Base-by-base conservation (phyloP, 2,888 invertebrate genomes). In the Chalcis sispes region DNA sequence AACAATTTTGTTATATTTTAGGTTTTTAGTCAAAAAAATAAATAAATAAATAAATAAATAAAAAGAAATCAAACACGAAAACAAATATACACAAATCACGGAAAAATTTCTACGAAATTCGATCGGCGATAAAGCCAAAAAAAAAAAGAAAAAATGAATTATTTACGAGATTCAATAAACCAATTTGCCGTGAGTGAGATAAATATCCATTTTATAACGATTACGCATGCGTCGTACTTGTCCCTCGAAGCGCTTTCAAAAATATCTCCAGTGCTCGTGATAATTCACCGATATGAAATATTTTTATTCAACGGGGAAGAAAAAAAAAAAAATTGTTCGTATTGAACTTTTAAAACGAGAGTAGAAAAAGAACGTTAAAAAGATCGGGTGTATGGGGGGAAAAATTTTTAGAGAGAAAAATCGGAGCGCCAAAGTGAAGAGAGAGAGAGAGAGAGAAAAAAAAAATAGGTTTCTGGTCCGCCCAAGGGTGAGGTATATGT, bases 401-500 rank as follows among this genome's bases (percentile, higher is more conserved):
- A 2, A 7, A 4, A n/a, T 18, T 3, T 18, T 20, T 52, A 48
- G 36, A 48, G 32, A 65, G 72, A 65, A 72, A 65, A 61, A 52
- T 54, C 46, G 18, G 29, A 59, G 8, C 56, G 27, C 8, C n/a
- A 1, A 7, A 8, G 32, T 13, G 42, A 36, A n/a, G 36, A 36
- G 36, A 36, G 36, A 36, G 5, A 36, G 36, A 42, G 42, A 42
- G 40, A 27, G 32, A 56, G 48, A 69, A 59, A 58, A 61, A 48
- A 73, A 50, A 61, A 23, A 67, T 52, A 42, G 54, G 54, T n/a
- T 15, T 25, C 23, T 4, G n/a, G n/a, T 58, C 36, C 77, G 64
- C 69, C 56, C 59, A 56, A 67, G 61, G 73, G 61, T 56, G 54
- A 66, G 56, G n/a, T n/a, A n/a, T n/a, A n/a, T n/a, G n/a, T n/a